A percentile compares a stretch with the other conserved stretches of the same genome.
phyloP scores from a whole-genome alignment of 2,113 vertebrate species.

The Channa argus region DNA sequence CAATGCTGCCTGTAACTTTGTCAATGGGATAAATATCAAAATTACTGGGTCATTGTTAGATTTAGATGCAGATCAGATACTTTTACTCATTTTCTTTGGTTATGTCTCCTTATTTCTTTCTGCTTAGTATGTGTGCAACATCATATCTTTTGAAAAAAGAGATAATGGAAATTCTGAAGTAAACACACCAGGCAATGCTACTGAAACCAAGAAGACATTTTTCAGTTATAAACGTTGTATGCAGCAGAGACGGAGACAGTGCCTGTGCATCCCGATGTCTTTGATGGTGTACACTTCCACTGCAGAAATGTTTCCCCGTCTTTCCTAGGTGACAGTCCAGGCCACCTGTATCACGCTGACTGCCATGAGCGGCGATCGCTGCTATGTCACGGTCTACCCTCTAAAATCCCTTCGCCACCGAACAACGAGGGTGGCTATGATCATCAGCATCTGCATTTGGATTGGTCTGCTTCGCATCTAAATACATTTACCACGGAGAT shows the following conservation, averaged over 20 bases:
- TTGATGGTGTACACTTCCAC: background rate
- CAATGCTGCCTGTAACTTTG: too few species aligned
- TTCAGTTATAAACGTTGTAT: too few species aligned
- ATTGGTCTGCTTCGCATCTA: slow-evolving; percentile 75
- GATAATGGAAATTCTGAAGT: too few species aligned
- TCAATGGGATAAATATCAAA: too few species aligned
- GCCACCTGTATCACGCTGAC: slow-evolving; percentile 89
- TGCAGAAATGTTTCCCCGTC: background rate
- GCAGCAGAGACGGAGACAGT: background rate
- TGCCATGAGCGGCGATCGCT: slow-evolving; percentile 88
- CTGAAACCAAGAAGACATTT: too few species aligned
- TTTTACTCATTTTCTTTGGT: background rate
- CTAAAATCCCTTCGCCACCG: slow-evolving; percentile 87
- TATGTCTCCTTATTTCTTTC: background rate
- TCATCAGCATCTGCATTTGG: slow-evolving; percentile 88
- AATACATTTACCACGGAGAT: background rate
- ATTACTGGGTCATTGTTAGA: too few species aligned
- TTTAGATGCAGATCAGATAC: background rate
- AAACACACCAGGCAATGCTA: too few species aligned
- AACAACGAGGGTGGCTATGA: slow-evolving; percentile 85
- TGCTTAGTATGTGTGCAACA: background rate
- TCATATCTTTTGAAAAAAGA: background rate
- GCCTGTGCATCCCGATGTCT: background rate
- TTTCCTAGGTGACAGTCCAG: slow-evolving; percentile 85
- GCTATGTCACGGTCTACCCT: slow-evolving; percentile 87